phyloP scores from a whole-genome alignment of 2,888 invertebrate genomes.

The Platypus cylindrus region DNA sequence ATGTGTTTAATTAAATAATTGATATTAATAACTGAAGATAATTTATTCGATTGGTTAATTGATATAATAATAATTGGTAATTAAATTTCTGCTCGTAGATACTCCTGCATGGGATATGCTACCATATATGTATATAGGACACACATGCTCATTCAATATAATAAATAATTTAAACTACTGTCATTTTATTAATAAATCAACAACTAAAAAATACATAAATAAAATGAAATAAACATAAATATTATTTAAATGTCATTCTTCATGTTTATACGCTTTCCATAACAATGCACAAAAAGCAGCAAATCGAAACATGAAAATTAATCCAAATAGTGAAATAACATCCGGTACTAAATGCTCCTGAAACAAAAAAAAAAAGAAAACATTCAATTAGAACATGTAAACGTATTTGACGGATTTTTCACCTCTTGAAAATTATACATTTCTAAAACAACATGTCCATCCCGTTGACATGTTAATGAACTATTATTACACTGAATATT shows the following conservation, averaged over 20 bases:
- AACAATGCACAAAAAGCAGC: slow-evolving; percentile 66
- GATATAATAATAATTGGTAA: too few species aligned
- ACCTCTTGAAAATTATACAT: slow-evolving; percentile 67
- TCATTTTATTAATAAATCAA: too few species aligned
- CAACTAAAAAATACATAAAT: background rate
- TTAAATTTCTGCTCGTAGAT: too few species aligned
- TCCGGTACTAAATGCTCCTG: slow-evolving; percentile 59
- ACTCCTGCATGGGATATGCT: too few species aligned
- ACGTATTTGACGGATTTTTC: too few species aligned
- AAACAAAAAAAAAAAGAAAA: slow-evolving; percentile 22
- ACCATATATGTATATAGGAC: too few species aligned
- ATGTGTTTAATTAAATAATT: too few species aligned
- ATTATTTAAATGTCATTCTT: slow-evolving; percentile 4
- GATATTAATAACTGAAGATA: too few species aligned
- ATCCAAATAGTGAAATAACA: slow-evolving; percentile 51
- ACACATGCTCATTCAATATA: too few species aligned
- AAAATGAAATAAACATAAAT: background rate
- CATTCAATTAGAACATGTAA: background rate
- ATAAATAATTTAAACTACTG: too few species aligned
- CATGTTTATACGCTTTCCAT: slow-evolving; percentile 44
- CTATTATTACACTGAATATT: slow-evolving; percentile 57
- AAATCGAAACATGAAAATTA: slow-evolving; percentile 63
- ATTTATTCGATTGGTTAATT: too few species aligned
- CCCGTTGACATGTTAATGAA: slow-evolving; percentile 65
- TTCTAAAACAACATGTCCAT: slow-evolving; percentile 65